Percentiles rank a stretch among this genome's conserved stretches.
Conservation (phyloP, 2,888 invertebrate species). For the Sceliomorpha sp. region DNA sequence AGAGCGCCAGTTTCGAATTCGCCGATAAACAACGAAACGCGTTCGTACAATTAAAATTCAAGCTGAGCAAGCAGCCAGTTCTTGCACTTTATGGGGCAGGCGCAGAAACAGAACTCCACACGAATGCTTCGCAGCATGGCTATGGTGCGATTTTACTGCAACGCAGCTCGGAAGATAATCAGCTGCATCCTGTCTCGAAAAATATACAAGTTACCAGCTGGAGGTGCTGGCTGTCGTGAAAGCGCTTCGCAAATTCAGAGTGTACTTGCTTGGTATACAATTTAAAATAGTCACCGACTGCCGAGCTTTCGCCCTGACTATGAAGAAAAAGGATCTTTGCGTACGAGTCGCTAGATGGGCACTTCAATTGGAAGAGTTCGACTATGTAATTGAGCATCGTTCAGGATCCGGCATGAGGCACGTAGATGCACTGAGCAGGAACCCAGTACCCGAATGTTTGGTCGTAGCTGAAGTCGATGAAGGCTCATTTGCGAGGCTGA, state of each 20-base stretch:
- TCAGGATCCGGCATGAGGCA: slow-evolving; percentile 14
- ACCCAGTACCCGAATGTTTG: slow-evolving; percentile 1
- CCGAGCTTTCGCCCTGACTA: slow-evolving; percentile 1
- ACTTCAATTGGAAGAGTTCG: slow-evolving; percentile 14
- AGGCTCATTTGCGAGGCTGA: background rate
- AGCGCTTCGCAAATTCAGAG: slow-evolving; percentile 1
- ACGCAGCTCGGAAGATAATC: slow-evolving; percentile 27
- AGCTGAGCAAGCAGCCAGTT: slow-evolving; percentile 13
- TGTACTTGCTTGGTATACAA: background rate
- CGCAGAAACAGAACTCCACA: slow-evolving; percentile 41
- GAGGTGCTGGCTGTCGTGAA: too few species aligned
- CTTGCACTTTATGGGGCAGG: slow-evolving; percentile 8
- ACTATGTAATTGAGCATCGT: slow-evolving; percentile 15
- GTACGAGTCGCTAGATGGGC: slow-evolving; percentile 21
- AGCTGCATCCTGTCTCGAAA: slow-evolving; percentile 12
- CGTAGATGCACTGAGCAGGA: slow-evolving; percentile 19
- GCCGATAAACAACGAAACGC: slow-evolving; percentile 7
- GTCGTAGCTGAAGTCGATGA: background rate
- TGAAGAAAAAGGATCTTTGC: background rate
- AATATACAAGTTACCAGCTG: too few species aligned
- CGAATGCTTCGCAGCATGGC: slow-evolving; percentile 40
- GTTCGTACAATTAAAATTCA: slow-evolving; percentile 6
- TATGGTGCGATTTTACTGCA: slow-evolving; percentile 52
- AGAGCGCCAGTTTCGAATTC: slow-evolving; percentile 13
- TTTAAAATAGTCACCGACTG: slow-evolving; percentile 27